Evolutionary conservation across 2,888 invertebrate species (phyloP), one percentile per base, ranked within the genome.

Genomic region (Oscheius sp.): DNA sequence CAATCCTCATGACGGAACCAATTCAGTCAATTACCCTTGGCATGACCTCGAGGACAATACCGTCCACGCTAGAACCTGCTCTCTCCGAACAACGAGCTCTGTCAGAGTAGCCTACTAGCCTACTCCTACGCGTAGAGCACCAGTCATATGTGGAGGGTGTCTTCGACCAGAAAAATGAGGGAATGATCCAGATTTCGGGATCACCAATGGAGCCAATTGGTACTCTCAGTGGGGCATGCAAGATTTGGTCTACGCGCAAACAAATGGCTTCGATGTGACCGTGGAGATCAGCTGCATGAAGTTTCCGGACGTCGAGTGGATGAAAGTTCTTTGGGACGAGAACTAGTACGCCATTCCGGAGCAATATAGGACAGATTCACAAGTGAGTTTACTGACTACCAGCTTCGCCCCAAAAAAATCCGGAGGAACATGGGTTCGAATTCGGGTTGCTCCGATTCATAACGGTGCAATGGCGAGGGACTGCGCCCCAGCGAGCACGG

Each of bases 141-240:
- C 63, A 73, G 65, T 29, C 53, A 83, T 66, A 86, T 83, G 87
- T 86, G 80, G 81, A 79, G 82, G 55, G 29, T 87, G 87, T 68
- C 57, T 81, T n/a, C 73, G 80, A 59, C 76, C 76, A 21, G 76
- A 78, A 11, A 85, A 86, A 51, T 47, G 78, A 29, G 51, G 74
- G 4, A 59, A 96, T 85, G 92, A 91, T 47, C 98, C 98, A 88
- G 90, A 92, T 1, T 93, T 92, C 33, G 99, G 98, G 2, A 95
- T 96, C 74, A 95, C 95, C 0, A 99, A 99, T 89, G 98, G 98
- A 0, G 97, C 96, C 2, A 92, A 93, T 78, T 99, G 98, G 98
- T 88, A 86, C 71, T 78, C 83, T 3, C 77, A 93, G 2, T 97
- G 98, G 0, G 98, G 98, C 7, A 98, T 99, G 98, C 98, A 98